Base-by-base conservation (phyloP, 2,797 vertebrate species). In the Gambusia yucatana region DNA sequence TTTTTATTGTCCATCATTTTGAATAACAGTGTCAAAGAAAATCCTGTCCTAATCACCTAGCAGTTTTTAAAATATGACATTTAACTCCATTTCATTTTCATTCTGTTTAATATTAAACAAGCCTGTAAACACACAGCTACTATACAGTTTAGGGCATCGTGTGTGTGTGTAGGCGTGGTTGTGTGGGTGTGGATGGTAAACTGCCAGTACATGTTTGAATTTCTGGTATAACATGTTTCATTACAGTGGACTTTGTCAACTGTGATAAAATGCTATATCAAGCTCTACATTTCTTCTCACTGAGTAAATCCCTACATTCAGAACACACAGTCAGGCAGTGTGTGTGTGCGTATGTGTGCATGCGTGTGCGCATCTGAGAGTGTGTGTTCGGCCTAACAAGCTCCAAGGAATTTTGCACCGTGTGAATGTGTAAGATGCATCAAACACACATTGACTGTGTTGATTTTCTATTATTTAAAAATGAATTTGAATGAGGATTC, bases 201-300 rank as follows among this genome's bases (percentile, higher is more conserved):
- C 61, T 86, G 82, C 70, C 73, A 80, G 73, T n/a, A 75, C 81
- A 77, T 78, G 75, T 85, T 84, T 85, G 83, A 76, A n/a, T 74
- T 30, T 69, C 39, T 50, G 52, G 76, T 57, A 47, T 9, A 79
- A 78, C 61, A 78, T 76, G 73, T 61, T 82, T 55, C 69, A 78
- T 80, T 73, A 33, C 52, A 78, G 75, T n/a, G 2, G 75, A 84
- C 80, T 80, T 47, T 79, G 84, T 84, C 77, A 75, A 63, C 69
- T 63, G 65, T 72, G 77, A 87, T 85, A 78, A 85, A 85, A 77
- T 5, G 13, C n/a, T 75, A 22, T 28, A 52, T 4, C 20, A 67
- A 67, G 16, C 65, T 11, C 25, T 41, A 65, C 50, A 72, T 76
- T 48, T 30, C 30, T 72, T 77, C 73, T 7, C 50, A 0, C 75